Evolutionary conservation across 2,888 invertebrate genomes (phyloP).

Genomic region (Rhagonycha lutea): DNA sequence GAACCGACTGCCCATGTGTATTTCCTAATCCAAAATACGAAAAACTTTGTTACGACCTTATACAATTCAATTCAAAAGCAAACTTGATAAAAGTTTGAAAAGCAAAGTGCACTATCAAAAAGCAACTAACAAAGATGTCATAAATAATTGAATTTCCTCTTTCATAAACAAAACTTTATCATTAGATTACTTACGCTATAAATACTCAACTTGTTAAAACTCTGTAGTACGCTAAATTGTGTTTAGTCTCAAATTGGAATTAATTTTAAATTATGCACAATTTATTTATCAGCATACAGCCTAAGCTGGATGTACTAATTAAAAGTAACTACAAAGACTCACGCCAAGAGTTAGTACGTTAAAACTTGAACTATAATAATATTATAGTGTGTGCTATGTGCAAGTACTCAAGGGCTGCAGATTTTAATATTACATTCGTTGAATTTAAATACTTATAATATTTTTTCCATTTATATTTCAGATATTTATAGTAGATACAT

Average conservation of each 20-base stretch:
- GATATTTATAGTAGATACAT: too few relatives aligned
- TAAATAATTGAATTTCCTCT: neutral
- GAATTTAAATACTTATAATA: too few relatives aligned
- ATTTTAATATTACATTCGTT: too few relatives aligned
- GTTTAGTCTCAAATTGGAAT: constrained; percentile 15
- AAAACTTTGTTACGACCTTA: neutral
- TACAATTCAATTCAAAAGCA: neutral
- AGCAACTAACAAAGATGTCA: neutral
- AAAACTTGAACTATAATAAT: neutral
- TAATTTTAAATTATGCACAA: constrained; percentile 10
- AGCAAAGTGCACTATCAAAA: neutral
- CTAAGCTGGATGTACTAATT: neutral
- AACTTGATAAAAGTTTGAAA: neutral
- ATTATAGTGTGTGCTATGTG: neutral
- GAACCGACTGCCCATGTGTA: neutral
- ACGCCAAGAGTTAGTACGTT: neutral
- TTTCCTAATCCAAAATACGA: neutral
- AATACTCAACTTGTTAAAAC: constrained; percentile 16
- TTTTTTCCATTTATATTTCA: too few relatives aligned
- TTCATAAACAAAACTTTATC: constrained; percentile 17
- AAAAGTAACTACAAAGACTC: neutral
- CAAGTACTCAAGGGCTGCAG: too few relatives aligned
- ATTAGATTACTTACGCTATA: constrained; percentile 21
- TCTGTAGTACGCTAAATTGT: constrained; percentile 17
- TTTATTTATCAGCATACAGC: neutral